Base-by-base conservation (phyloP, 1,140 invertebrate species). In the Dryas iulia region DNA sequence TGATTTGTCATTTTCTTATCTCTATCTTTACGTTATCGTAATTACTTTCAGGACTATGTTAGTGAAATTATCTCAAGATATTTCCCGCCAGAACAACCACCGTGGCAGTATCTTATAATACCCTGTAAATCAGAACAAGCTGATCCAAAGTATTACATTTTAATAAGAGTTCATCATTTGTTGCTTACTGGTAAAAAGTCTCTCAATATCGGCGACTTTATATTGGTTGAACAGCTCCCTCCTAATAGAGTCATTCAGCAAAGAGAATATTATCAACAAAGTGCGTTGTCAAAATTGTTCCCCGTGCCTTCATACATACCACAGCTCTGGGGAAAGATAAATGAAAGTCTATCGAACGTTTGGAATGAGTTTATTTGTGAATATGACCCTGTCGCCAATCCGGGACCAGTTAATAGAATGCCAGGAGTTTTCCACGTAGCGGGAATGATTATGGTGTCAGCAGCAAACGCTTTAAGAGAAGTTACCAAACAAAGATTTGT, bases 21-120 rank as follows among this genome's bases (percentile, higher is more conserved):
- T 47, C n/a, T n/a, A n/a, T n/a, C n/a, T n/a, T n/a, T n/a, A n/a
- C n/a, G n/a, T n/a, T n/a, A n/a, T n/a, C n/a, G n/a, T n/a, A n/a
- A n/a, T n/a, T n/a, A 47, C 18, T 92, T 92, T 72, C 92, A 97
- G 95, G 95, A 96, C 54, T 96, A 94, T 79, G 94, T 97, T 4
- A 96, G 95, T 74, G 95, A 96, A 30, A 93, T 96, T 12, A 94
- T 96, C n/a, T 94, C 95, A 3, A 96, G 96, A 86, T 96, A 95
- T 75, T 93, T 97, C 26, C 94, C 95, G 3, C 84, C 83, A 3
- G 93, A 94, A 39, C 86, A 94, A 28, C 94, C 96, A 1, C 96
- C 96, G 0, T 97, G 96, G 96, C 96, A 97, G 79, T 94, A 96
- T n/a, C 94, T 95, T 24, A 87, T 96, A 0, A 95, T 97, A 71